These are phyloP conservation scores for Oceanodroma tethys DNA, from an alignment of 2,113 vertebrate genomes.

Conservation along the genomic window DNA sequence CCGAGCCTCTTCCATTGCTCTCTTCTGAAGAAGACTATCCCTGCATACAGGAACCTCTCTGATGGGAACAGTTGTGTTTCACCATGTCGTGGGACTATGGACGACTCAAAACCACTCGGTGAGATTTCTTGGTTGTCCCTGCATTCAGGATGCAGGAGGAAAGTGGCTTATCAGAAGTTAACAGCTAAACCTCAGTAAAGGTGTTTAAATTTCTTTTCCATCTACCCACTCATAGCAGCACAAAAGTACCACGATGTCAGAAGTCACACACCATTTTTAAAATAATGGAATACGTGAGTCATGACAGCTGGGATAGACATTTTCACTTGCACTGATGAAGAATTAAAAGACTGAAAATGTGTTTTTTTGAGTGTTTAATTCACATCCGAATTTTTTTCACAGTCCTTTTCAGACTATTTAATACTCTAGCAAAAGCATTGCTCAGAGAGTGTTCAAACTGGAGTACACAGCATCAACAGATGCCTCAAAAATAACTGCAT, in stretches of 20 bases:
- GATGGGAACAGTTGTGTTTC: not conserved
- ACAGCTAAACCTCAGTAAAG: not conserved
- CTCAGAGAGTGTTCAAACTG: not conserved
- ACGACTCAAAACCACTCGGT: not conserved
- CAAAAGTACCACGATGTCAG: not conserved
- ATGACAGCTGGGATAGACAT: conserved; percentile 28
- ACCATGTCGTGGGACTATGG: fast-evolving
- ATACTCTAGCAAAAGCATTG: not conserved
- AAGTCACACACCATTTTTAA: conserved; percentile 46
- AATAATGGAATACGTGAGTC: conserved; percentile 24
- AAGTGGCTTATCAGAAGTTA: not conserved
- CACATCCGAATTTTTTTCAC: not conserved
- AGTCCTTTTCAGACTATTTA: not conserved
- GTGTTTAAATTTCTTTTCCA: not conserved
- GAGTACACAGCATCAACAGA: not conserved
- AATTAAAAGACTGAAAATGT: conserved; percentile 26
- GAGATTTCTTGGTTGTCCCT: not conserved
- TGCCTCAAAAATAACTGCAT: not conserved
- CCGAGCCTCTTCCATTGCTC: not conserved
- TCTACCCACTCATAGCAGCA: not conserved
- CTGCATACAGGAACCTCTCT: not conserved
- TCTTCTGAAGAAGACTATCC: not conserved
- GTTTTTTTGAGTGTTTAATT: not conserved
- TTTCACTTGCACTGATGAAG: conserved; percentile 15
- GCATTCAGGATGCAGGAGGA: not conserved